Conservation (phyloP, 1,140 invertebrate species). For the Drosophila willistoni region DNA sequence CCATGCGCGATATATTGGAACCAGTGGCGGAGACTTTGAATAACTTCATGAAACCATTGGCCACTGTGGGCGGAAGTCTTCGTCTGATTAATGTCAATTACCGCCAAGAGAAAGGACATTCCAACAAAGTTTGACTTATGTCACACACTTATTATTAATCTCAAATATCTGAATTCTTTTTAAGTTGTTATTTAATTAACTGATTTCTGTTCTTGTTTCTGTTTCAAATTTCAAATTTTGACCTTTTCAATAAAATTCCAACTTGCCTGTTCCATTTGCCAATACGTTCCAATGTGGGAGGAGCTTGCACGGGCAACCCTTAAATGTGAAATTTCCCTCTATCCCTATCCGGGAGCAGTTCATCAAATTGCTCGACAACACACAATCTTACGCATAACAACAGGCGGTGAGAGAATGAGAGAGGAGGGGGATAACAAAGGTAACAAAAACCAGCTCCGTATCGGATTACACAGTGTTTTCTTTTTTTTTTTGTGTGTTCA, state of each 20-base stretch:
- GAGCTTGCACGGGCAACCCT: conserved; percentile 54
- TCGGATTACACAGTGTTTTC: conserved; percentile 70
- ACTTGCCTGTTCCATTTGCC: conserved; percentile 20
- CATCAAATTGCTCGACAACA: conserved; percentile 11
- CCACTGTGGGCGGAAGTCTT: conserved; percentile 55
- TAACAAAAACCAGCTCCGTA: conserved; percentile 40
- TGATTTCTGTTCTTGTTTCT: conserved; percentile 8
- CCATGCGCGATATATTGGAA: conserved; percentile 86
- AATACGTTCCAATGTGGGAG: conserved; percentile 37
- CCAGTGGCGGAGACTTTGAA: conserved; percentile 84
- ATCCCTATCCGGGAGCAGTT: conserved; percentile 9
- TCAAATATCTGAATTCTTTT: conserved; percentile 9
- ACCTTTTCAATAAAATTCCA: conserved; percentile 6
- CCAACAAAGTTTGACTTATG: conserved; percentile 55
- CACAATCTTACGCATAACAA: conserved; percentile 61
- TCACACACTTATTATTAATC: too few species aligned
- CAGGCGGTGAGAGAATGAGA: too few species aligned
- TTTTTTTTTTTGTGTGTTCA: conserved; percentile 40
- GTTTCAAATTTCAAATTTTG: not conserved
- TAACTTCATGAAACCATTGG: conserved; percentile 69
- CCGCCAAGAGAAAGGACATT: conserved; percentile 34
- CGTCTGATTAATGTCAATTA: conserved; percentile 68
- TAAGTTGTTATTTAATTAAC: conserved; percentile 16
- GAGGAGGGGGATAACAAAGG: not conserved
- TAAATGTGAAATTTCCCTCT: conserved; percentile 9